phyloP scores from a whole-genome alignment of 2,113 vertebrate genomes.

The Passer domesticus region DNA sequence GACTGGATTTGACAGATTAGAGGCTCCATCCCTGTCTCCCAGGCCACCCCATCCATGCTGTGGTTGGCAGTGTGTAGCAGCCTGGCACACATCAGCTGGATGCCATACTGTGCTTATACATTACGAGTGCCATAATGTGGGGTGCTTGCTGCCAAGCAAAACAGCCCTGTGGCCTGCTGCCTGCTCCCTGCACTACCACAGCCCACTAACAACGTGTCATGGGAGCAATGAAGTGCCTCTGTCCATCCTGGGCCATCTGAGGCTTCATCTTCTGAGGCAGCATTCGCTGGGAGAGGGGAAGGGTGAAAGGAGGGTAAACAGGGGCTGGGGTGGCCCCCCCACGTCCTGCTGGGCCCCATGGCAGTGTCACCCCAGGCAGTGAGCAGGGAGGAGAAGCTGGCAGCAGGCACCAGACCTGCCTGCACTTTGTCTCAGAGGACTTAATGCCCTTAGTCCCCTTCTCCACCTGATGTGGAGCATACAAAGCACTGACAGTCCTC shows the following conservation, averaged over 20 bases:
- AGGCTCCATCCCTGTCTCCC: background rate
- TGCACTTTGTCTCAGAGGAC: background rate
- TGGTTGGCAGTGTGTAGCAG: background rate
- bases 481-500: background rate
- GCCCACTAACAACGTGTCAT: background rate
- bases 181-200: background rate
- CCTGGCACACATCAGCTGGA: background rate
- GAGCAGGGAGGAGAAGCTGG: background rate
- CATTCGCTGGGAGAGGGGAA: background rate
- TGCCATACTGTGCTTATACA: background rate
- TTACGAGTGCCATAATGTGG: background rate
- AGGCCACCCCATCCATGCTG: background rate
- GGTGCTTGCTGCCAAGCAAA: background rate
- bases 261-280: background rate
- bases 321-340: accelerated
- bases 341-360: background rate
- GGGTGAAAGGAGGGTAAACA: background rate
- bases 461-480: background rate
- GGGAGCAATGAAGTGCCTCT: background rate
- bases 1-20: background rate
- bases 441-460: background rate
- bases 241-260: background rate
- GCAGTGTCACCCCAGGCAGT: accelerated
- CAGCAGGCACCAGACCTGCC: background rate
- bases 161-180: accelerated